Evolutionary conservation across 2,113 vertebrate genomes (phyloP).

Genomic region (Chamaea fasciata): DNA sequence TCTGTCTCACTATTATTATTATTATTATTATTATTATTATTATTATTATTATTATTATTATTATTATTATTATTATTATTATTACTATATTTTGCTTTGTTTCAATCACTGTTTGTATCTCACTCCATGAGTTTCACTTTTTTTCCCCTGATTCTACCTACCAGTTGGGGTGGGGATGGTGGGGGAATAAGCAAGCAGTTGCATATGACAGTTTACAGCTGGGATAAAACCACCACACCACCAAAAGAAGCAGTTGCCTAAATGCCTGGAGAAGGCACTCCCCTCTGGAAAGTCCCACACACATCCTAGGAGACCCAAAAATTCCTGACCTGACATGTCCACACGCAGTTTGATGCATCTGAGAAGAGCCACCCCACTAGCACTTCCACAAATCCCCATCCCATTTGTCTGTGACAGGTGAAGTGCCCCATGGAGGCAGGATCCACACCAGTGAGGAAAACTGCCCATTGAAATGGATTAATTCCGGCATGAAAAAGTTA

Average conservation of each 20-base stretch:
- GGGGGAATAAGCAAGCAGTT: background rate
- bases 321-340: background rate
- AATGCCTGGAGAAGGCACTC: background rate
- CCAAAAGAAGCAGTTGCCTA: background rate
- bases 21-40: background rate
- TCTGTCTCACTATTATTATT: background rate
- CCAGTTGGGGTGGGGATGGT: background rate
- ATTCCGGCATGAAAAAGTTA: background rate
- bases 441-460: background rate
- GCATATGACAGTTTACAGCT: background rate
- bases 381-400: background rate
- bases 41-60: background rate
- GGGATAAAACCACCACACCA: background rate
- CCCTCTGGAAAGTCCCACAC: background rate
- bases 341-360: background rate
- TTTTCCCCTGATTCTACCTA: background rate
- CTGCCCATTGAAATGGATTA: background rate
- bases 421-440: background rate
- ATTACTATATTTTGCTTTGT: background rate
- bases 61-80: background rate
- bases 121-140: background rate
- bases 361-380: background rate
- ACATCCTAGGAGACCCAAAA: background rate
- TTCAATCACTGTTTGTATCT: background rate
- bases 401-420: background rate